Base-by-base conservation (phyloP, 2,113 vertebrate genomes). In the Canis aureus region DNA sequence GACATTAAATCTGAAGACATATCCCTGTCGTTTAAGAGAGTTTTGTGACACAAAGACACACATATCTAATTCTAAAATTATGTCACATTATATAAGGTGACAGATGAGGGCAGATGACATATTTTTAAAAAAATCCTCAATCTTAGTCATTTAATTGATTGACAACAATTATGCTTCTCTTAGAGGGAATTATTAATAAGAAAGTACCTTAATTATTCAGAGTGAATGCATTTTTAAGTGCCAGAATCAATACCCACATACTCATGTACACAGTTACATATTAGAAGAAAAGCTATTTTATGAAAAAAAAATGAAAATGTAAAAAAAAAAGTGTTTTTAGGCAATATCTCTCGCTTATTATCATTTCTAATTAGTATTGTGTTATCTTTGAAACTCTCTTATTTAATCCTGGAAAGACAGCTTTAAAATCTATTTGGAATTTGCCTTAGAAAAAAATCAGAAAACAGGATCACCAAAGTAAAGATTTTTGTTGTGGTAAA, bases 401-500 rank as follows among this genome's bases (percentile, higher is more conserved):
- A 98, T 97, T 97, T 98, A 98, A 91, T 66, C 86, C 64, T 94
- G 89, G 74, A 89, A 97, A 96, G 91, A 98, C 92, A 89, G 87
- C 49, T 97, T 98, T 91, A 98, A 97, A 97, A 97, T 8, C 25
- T 60, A 94, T 96, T 98, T 93, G 79, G 38, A 97, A 98, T 97
- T 97, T 97, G 95, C 51, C 91, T 95, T 16, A 94, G 11, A 23
- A 35, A 64, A 64, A 64, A 83, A 85, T 3, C 9, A 89, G 57
- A 78, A 76, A 74, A 93, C 53, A 81, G 95, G 98, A 96, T 79
- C 82, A 93, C 25, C 96, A 95, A 97, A 98, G 53, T 96, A 96
- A 98, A 97, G 59, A 93, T 89, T 95, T 97, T 98, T 98, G 59
- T 17, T 62, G 2, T 88, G 93, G 97, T 96, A 98, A 98, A 96